These are phyloP conservation scores for Noctilio leporinus DNA, from an alignment of 2,113 vertebrate genomes.

Conservation along the genomic window DNA sequence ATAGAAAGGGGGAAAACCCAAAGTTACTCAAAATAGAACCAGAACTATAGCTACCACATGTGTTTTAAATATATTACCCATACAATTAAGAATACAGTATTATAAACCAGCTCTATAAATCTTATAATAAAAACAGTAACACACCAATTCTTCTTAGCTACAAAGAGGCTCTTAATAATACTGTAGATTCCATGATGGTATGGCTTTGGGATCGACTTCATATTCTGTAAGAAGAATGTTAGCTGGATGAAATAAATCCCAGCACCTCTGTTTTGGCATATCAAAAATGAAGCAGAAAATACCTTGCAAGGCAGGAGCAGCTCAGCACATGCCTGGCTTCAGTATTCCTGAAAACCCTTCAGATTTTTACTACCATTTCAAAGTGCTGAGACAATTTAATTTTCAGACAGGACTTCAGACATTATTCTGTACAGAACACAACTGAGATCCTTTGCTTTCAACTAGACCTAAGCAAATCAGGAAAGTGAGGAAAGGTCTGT, in stretches of 20 bases:
- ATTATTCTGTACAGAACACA: neutral
- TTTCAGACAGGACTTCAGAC: neutral
- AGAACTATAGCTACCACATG: slow-evolving; percentile 28
- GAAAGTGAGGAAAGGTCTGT: neutral
- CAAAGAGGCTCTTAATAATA: slow-evolving; percentile 40
- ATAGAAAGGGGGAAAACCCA: slow-evolving; percentile 16
- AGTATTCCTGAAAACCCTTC: neutral
- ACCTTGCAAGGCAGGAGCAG: neutral
- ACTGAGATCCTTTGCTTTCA: neutral
- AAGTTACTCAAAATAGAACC: slow-evolving; percentile 32
- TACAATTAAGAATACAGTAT: slow-evolving; percentile 70
- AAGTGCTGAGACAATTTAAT: neutral
- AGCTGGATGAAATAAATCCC: neutral
- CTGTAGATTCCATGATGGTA: neutral
- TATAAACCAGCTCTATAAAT: slow-evolving; percentile 72
- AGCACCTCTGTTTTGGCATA: neutral
- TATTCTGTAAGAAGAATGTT: neutral
- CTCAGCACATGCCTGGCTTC: neutral
- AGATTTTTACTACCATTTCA: neutral
- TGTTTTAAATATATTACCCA: slow-evolving; percentile 76
- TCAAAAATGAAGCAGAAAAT: neutral
- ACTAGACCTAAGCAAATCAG: neutral
- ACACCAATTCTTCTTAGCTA: slow-evolving; percentile 32
- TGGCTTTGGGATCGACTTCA: slow-evolving; percentile 25
- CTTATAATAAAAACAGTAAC: slow-evolving; percentile 52